phyloP scores from a whole-genome alignment of 2,888 invertebrate species.

The Lordiphosa andalusiaca region DNA sequence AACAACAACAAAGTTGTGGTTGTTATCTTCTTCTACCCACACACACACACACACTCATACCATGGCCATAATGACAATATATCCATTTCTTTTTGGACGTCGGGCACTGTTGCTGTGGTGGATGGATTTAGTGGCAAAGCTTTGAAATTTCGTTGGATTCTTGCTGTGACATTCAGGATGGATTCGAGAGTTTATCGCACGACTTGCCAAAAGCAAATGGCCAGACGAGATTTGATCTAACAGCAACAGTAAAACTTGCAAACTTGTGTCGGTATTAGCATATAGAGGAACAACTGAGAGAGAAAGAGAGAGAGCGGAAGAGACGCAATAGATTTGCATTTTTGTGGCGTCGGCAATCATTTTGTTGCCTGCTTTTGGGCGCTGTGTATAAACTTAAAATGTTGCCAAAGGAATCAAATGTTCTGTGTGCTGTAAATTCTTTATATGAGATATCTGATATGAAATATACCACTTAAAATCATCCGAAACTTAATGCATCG shows the following conservation, averaged over 20 bases:
- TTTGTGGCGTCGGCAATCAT: not conserved
- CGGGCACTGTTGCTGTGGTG: constrained; percentile 5
- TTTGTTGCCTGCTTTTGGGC: constrained; percentile 44
- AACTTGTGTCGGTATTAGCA: no score
- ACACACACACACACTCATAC: constrained; percentile 19
- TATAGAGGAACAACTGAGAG: no score
- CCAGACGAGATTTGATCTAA: not conserved
- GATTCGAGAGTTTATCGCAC: not conserved
- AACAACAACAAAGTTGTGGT: not conserved
- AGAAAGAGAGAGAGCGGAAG: no score
- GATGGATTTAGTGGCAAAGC: constrained; percentile 13
- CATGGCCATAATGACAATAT: constrained; percentile 33
- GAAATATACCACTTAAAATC: no score
- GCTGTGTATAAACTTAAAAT: constrained; percentile 15
- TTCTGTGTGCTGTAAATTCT: no score
- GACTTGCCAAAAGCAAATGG: not conserved
- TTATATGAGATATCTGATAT: no score
- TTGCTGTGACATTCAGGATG: not conserved
- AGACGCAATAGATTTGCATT: no score
- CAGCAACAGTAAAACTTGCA: not conserved
- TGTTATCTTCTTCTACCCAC: not conserved
- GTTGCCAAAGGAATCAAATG: no score
- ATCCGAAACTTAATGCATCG: no score
- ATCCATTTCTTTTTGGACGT: constrained; percentile 44
- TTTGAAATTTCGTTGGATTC: constrained; percentile 2